These are phyloP conservation scores for Eulacestoma nigropectus DNA, from an alignment of 2,113 vertebrate species.

Conservation along the genomic window DNA sequence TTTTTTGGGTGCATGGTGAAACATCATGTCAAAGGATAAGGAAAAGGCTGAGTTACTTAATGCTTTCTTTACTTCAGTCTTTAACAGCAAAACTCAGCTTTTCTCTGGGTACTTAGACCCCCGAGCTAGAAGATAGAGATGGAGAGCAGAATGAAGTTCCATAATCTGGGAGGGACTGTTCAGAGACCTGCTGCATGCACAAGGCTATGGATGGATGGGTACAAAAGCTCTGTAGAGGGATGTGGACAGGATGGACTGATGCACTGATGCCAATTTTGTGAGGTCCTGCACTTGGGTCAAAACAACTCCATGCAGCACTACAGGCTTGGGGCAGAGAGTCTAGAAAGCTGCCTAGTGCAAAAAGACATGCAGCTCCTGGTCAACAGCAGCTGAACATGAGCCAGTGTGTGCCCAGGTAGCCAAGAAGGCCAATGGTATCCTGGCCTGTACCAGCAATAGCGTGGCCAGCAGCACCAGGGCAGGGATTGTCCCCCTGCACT, in stretches of 20 bases:
- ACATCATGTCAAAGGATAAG: neutral
- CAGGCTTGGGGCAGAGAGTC: neutral
- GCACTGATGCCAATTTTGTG: rapidly evolving
- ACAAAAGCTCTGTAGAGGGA: neutral
- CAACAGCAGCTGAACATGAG: neutral
- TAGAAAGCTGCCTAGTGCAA: neutral
- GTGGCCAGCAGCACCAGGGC: neutral
- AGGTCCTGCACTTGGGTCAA: neutral
- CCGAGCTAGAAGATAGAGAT: neutral
- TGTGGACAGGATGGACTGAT: neutral
- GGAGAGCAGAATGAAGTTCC: neutral
- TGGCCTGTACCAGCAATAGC: neutral
- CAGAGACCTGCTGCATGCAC: neutral
- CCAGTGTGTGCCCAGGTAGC: neutral
- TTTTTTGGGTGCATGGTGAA: neutral
- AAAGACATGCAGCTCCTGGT: neutral
- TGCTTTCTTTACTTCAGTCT: neutral
- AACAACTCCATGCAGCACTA: rapidly evolving
- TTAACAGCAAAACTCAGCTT: neutral
- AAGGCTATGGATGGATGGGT: neutral
- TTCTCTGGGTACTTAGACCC: neutral
- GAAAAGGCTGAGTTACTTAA: neutral
- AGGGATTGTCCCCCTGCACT: rapidly evolving
- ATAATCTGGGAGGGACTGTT: neutral
- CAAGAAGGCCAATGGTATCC: neutral